Percentiles rank a stretch among this genome's conserved stretches.
These are phyloP conservation scores for Leucophenga montana DNA, from an alignment of 2,888 invertebrate species.

Conservation along the genomic window DNA sequence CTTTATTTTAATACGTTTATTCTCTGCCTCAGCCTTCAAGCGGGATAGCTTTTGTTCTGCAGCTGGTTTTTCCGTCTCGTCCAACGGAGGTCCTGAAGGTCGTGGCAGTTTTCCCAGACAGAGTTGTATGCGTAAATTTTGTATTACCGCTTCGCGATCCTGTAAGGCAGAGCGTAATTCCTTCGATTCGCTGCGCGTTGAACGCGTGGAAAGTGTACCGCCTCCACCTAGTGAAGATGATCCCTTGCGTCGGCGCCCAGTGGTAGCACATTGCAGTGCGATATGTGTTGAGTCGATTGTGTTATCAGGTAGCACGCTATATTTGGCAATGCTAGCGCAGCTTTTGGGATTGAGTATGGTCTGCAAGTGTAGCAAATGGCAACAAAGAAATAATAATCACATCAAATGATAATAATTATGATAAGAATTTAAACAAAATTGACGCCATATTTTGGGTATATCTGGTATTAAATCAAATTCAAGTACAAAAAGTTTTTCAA, in stretches of 20 bases:
- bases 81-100: conserved; percentile 73
- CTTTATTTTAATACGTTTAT: conserved; percentile 84
- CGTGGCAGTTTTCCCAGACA: conserved; percentile 71
- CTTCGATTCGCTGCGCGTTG: conserved; percentile 74
- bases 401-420: background rate
- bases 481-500: background rate
- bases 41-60: conserved; percentile 78
- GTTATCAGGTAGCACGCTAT: conserved; percentile 59
- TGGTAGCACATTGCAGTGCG: conserved; percentile 70
- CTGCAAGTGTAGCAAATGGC: conserved; percentile 71
- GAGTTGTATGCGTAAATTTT: conserved; percentile 75
- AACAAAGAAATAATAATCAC: background rate
- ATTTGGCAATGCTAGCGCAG: conserved; percentile 64
- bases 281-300: conserved; percentile 85
- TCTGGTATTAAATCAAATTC: too few relatives aligned
- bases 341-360: conserved; percentile 72
- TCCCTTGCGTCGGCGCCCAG: conserved; percentile 76
- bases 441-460: background rate
- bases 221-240: conserved; percentile 61
- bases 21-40: conserved; percentile 81
- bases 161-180: conserved; percentile 81
- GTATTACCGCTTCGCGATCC: conserved; percentile 88
- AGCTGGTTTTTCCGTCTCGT: conserved; percentile 75
- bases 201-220: conserved; percentile 65
- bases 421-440: background rate